These are phyloP conservation scores for silkworm (Bombyx mori) DNA, from an alignment of 1,140 invertebrate genomes.

Conservation along the genomic window ASM3026992v2 NC_085110.1:12788001-12788500, in stretches of 20 bases:
- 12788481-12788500: too few species aligned
- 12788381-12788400: slow-evolving; percentile 53
- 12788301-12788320: slow-evolving; percentile 48
- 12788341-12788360: slow-evolving; percentile 49
- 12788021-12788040: too few species aligned
- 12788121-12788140: too few species aligned
- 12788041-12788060: too few species aligned
- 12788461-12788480: too few species aligned
- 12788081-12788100: too few species aligned
- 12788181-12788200: slow-evolving; percentile 54
- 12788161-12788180: slow-evolving; percentile 36
- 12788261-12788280: slow-evolving; percentile 41
- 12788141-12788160: slow-evolving; percentile 9
- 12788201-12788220: slow-evolving; percentile 34
- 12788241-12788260: slow-evolving; percentile 50
- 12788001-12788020: too few species aligned
- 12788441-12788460: too few species aligned
- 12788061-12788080: too few species aligned
- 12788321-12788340: slow-evolving; percentile 57
- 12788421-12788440: too few species aligned
- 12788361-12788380: slow-evolving; percentile 54
- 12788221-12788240: slow-evolving; percentile 40
- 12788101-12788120: too few species aligned
- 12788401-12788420: neutral
- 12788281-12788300: slow-evolving; percentile 50